Conservation (phyloP, 2,888 invertebrate genomes). For the Zonitis immaculata region DNA sequence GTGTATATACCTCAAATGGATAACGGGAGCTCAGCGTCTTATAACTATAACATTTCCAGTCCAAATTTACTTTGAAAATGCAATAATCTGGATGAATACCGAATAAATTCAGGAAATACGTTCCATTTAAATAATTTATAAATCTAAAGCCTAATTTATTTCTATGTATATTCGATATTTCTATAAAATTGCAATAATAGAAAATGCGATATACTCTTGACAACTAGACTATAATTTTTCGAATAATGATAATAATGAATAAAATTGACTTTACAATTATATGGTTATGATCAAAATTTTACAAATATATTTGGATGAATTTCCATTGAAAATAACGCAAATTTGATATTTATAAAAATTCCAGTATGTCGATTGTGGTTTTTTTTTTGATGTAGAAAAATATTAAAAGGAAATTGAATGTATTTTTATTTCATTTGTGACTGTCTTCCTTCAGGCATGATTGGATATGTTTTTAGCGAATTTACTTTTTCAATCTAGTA, state of each 20-base stretch:
- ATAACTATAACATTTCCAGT: background rate
- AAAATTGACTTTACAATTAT: too few species aligned
- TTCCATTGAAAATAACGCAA: too few species aligned
- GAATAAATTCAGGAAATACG: background rate
- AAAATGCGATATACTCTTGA: too few species aligned
- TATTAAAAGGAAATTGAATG: too few species aligned
- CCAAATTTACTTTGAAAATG: background rate
- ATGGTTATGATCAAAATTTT: too few species aligned
- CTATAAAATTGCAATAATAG: background rate
- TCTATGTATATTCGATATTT: background rate
- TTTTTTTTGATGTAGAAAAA: too few species aligned
- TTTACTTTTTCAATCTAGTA: background rate
- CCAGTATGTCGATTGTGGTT: too few species aligned
- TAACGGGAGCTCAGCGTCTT: constrained; percentile 2
- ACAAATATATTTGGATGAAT: too few species aligned
- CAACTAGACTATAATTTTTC: too few species aligned
- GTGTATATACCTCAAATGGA: constrained; percentile 19
- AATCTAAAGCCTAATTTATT: background rate
- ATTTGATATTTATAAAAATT: too few species aligned
- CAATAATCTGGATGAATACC: background rate
- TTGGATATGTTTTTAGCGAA: background rate
- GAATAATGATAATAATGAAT: too few species aligned
- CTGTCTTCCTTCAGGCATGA: background rate
- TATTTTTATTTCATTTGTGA: background rate
- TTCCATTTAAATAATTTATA: background rate